Evolutionary conservation across 1,140 invertebrate genomes (phyloP).

Genomic region (Psix sp.): DNA sequence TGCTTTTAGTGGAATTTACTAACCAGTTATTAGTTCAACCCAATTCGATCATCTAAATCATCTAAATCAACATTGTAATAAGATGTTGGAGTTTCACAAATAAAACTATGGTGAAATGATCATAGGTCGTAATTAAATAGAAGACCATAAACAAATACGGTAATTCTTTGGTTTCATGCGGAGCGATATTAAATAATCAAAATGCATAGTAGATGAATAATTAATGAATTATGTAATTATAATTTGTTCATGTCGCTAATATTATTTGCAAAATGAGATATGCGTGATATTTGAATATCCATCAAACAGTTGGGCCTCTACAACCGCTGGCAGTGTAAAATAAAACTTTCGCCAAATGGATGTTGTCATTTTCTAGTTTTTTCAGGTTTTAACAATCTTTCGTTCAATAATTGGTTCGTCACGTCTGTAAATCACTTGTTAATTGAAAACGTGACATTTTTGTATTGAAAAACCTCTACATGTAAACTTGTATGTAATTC

Average conservation of each 20-base stretch:
- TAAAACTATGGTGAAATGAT: too few species aligned
- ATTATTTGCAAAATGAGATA: too few species aligned
- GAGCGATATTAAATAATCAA: too few species aligned
- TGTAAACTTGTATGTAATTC: conserved; percentile 21
- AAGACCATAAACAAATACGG: too few species aligned
- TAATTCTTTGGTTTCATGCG: too few species aligned
- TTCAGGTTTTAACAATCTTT: conserved; percentile 47
- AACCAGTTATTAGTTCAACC: conserved; percentile 33
- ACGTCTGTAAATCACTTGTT: conserved; percentile 49
- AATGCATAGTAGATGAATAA: too few species aligned
- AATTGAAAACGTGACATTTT: conserved; percentile 52
- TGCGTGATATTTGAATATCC: conserved; percentile 31
- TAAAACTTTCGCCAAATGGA: conserved; percentile 28
- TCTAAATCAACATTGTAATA: too few species aligned
- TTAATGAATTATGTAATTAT: too few species aligned
- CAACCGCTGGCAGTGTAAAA: conserved; percentile 31
- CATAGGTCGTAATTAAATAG: too few species aligned
- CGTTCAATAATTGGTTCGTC: conserved; percentile 51
- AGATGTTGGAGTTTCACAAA: too few species aligned
- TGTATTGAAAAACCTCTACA: conserved; percentile 24
- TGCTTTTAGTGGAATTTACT: conserved; percentile 17
- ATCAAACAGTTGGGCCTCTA: background rate
- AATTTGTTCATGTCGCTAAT: too few species aligned
- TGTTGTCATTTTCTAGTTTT: conserved; percentile 38
- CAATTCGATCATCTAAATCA: conserved; percentile 28